phyloP scores from a whole-genome alignment of 2,888 invertebrate genomes.

The Phymatocera aterrima region DNA sequence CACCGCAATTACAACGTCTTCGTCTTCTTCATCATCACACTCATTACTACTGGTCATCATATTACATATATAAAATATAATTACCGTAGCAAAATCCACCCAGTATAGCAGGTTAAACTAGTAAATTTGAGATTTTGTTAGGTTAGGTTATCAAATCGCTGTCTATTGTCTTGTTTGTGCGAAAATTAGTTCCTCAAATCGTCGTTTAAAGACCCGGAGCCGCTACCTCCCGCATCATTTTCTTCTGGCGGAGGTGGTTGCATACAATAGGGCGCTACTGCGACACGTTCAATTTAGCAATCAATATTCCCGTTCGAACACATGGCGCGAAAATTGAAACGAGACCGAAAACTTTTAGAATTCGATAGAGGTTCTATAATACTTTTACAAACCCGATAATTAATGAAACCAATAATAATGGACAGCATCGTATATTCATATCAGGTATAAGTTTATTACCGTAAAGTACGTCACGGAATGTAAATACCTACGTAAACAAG shows the following conservation, averaged over 20 bases:
- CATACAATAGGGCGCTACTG: not conserved
- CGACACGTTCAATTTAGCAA: too few relatives aligned
- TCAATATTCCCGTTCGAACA: too few relatives aligned
- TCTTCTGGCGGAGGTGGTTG: too few relatives aligned
- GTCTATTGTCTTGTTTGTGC: not conserved
- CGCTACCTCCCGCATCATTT: not conserved
- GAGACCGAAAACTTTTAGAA: too few relatives aligned
- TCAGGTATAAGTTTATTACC: conserved; percentile 29
- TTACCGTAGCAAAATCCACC: not conserved
- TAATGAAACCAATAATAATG: too few relatives aligned
- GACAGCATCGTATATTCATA: not conserved
- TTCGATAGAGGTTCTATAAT: too few relatives aligned
- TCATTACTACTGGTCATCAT: not conserved
- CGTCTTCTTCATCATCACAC: conserved; percentile 61
- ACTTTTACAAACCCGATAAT: too few relatives aligned
- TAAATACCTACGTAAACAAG: not conserved
- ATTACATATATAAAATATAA: not conserved
- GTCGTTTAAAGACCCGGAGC: not conserved
- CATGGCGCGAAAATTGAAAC: not conserved
- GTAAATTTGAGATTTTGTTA: not conserved
- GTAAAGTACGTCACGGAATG: conserved; percentile 33
- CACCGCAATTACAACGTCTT: conserved; percentile 67
- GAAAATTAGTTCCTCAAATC: not conserved
- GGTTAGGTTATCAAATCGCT: not conserved
- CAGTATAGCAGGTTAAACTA: not conserved